Evolutionary conservation across 1,140 invertebrate species (phyloP), one percentile per base, ranked within the genome.

Genomic region (Rhyacophila brunnea): DNA sequence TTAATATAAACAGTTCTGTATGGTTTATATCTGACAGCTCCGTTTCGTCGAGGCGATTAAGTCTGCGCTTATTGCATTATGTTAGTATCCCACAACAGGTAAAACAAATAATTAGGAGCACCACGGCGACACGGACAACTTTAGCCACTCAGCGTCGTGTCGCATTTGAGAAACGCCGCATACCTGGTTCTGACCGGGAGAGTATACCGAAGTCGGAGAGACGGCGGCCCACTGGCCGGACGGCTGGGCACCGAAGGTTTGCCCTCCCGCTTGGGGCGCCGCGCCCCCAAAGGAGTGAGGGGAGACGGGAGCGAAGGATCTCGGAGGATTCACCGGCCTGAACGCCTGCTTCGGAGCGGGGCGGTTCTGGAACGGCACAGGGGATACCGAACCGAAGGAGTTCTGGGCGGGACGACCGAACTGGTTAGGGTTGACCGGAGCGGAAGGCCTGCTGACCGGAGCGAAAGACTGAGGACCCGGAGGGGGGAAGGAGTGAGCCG

Each of bases 111-210:
- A 28, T 28, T 28, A 28, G 9, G 23, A 28, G 23, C 23, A 28
- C 23, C 23, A 9, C 23, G 4, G 23, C 23, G 23, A 28, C 23
- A 28, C 23, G 9, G 23, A 28, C 3, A 28, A 28, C 23, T 28
- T 28, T 28, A 28, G 23, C 23, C 23, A 28, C 23, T 28, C 23
- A 28, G 23, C 9, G 4, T 9, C 23, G 40, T 28, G 19, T 51
- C 45, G 46, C 46, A 46, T 60, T 58, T 57, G 55, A 61, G 58
- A 65, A 65, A 65, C 63, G 40, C 58, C 58, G 63, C 63, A 58
- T 65, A 65, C 63, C 63, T 65, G 63, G 54, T 53, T 20, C 46
- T 61, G 53, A 14, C 38, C 43, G 49, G 58, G 17, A 20, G 44
- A 6, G 20, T 32, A 34, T 13, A 10, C 10, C 32, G 49, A 17